Percentiles rank a stretch among this genome's conserved stretches.
phyloP scores from a whole-genome alignment of 2,888 invertebrate genomes.

The Hirtodrosophila duncani region DNA sequence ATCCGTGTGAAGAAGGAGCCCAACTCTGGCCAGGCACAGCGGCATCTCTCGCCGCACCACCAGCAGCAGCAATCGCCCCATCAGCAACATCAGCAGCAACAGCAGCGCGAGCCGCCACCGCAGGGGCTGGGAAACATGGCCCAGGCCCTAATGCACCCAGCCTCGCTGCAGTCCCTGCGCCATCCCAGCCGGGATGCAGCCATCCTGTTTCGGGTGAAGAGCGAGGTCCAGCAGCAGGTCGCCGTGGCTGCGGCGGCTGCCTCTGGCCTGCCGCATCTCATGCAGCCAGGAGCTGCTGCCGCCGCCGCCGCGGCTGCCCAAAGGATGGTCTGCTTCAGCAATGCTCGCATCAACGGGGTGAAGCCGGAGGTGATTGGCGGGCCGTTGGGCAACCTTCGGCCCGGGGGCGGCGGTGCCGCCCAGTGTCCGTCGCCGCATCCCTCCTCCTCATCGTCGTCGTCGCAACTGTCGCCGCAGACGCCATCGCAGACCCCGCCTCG shows the following conservation, averaged over 20 bases:
- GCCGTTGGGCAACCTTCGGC: constrained; percentile 72
- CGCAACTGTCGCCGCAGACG: constrained; percentile 77
- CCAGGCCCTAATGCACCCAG: constrained; percentile 77
- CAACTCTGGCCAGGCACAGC: constrained; percentile 35
- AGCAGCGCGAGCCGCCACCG: constrained; percentile 65
- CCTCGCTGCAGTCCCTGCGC: constrained; percentile 78
- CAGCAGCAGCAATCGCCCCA: constrained; percentile 63
- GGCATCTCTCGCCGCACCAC: constrained; percentile 64
- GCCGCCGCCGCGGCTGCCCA: constrained; percentile 75
- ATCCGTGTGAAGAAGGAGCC: constrained; percentile 77
- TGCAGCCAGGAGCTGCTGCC: constrained; percentile 75
- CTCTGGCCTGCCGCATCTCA: constrained; percentile 69
- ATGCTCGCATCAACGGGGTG: constrained; percentile 86
- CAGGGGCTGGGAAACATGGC: no score
- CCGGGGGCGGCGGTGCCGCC: constrained; percentile 55
- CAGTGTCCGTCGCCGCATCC: constrained; percentile 77
- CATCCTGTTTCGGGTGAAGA: constrained; percentile 78
- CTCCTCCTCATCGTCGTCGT: constrained; percentile 75
- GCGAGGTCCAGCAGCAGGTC: constrained; percentile 76
- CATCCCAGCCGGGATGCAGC: constrained; percentile 79
- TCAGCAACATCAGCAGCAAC: constrained; percentile 66
- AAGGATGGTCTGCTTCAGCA: constrained; percentile 81
- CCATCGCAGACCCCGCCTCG: constrained; percentile 79
- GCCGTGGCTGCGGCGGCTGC: constrained; percentile 63
- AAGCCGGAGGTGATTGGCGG: constrained; percentile 90